These are phyloP conservation scores for Whitmania pigra DNA, from an alignment of 1,140 invertebrate genomes.

Conservation along the genomic window DNA sequence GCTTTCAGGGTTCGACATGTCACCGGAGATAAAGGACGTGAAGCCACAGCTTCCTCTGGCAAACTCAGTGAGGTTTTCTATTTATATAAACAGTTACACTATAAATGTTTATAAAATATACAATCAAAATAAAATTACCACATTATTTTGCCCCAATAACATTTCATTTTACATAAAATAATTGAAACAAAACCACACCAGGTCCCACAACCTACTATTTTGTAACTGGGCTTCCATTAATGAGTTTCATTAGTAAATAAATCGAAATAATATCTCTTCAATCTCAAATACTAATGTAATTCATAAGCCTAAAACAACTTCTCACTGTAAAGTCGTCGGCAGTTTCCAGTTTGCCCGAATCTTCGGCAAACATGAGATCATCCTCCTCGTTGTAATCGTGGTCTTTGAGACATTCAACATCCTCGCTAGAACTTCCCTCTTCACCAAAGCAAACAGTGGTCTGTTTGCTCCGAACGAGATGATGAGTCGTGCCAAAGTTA, in stretches of 20 bases:
- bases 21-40: background rate
- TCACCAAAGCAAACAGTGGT: background rate
- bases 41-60: constrained; percentile 1
- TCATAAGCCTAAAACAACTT: too few relatives aligned
- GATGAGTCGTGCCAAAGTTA: constrained; percentile 4
- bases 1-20: constrained; percentile 10
- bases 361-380: background rate
- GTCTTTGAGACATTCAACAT: background rate
- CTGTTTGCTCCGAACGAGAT: background rate
- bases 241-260: too few relatives aligned
- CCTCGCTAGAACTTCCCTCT: background rate
- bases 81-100: background rate
- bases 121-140: background rate
- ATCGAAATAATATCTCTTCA: too few relatives aligned
- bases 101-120: background rate
- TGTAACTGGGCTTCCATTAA: too few relatives aligned
- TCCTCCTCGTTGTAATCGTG: background rate
- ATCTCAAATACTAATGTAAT: too few relatives aligned
- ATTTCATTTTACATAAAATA: background rate
- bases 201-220: too few relatives aligned
- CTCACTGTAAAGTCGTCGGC: background rate
- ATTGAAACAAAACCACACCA: too few relatives aligned
- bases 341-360: background rate
- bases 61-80: background rate
- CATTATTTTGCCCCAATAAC: background rate